Evolutionary conservation across 2,888 invertebrate species (phyloP).

Genomic region (Lacanobia oleracea): DNA sequence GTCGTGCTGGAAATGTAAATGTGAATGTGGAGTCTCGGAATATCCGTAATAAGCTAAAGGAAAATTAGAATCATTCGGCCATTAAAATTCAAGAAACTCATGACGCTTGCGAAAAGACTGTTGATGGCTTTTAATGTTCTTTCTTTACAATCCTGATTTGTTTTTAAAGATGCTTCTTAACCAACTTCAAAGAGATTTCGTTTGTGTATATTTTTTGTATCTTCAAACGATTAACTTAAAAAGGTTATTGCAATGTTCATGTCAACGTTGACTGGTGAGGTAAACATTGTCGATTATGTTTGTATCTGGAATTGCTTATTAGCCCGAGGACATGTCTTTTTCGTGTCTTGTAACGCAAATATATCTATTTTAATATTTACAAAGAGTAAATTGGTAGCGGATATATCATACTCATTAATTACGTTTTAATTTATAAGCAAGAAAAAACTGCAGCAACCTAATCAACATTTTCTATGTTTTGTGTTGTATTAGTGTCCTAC

Average conservation of each 20-base stretch:
- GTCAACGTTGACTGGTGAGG: constrained; percentile 2
- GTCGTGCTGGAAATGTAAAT: constrained; percentile 52
- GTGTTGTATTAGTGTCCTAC: no score
- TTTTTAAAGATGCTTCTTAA: constrained; percentile 22
- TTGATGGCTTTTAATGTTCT: constrained; percentile 26
- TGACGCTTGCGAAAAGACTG: constrained; percentile 26
- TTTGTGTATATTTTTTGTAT: constrained; percentile 19
- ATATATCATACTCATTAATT: background rate
- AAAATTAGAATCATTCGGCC: constrained; percentile 42
- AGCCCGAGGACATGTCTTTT: constrained; percentile 21
- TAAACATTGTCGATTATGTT: constrained; percentile 17
- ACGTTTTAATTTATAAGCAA: no score
- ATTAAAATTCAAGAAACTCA: constrained; percentile 43
- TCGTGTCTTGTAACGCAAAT: constrained; percentile 17
- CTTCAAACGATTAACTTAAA: constrained; percentile 17
- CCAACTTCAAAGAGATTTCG: constrained; percentile 5
- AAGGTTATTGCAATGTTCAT: constrained; percentile 13
- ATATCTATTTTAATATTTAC: background rate
- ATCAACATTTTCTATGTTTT: no score
- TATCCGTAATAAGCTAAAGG: constrained; percentile 47
- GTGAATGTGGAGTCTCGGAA: constrained; percentile 33
- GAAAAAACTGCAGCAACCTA: no score
- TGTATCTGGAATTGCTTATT: constrained; percentile 11
- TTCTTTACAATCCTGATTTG: constrained; percentile 35
- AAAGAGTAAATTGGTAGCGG: background rate